Evolutionary conservation across 2,797 vertebrate species (phyloP).

Genomic region (Eospalax fontanierii): DNA sequence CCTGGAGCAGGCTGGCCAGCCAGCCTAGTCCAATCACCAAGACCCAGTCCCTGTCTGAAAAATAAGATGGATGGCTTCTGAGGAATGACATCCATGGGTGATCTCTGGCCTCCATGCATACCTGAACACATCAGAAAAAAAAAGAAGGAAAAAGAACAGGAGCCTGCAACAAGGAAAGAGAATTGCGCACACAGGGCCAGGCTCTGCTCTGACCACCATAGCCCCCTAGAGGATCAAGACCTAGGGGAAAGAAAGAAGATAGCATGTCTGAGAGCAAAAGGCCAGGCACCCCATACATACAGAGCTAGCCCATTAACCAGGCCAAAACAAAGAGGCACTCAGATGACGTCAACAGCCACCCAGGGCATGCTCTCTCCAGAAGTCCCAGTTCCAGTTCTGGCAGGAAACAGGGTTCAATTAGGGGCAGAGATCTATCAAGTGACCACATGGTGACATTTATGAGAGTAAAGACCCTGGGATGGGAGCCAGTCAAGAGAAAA

Average conservation of each 20-base stretch:
- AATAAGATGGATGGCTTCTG: neutral
- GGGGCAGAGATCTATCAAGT: neutral
- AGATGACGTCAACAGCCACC: neutral
- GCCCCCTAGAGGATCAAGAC: neutral
- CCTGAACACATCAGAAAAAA: too few relatives aligned
- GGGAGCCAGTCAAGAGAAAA: neutral
- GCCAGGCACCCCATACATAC: rapidly evolving
- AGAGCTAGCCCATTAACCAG: too few relatives aligned
- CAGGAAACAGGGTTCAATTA: neutral
- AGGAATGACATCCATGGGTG: neutral
- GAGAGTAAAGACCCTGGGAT: neutral
- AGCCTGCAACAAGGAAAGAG: neutral
- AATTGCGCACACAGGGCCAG: neutral
- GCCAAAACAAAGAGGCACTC: too few relatives aligned
- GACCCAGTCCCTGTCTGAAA: neutral
- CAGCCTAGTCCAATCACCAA: neutral
- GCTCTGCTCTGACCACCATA: neutral
- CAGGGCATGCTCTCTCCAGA: neutral
- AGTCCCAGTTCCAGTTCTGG: neutral
- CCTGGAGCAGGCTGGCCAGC: neutral
- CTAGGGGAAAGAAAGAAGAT: neutral
- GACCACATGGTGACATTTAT: neutral
- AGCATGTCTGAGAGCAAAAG: neutral
- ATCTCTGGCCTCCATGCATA: neutral
- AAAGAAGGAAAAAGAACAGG: neutral